Base-by-base conservation (phyloP, 1,140 invertebrate species). In the Dreissena polymorpha region DNA sequence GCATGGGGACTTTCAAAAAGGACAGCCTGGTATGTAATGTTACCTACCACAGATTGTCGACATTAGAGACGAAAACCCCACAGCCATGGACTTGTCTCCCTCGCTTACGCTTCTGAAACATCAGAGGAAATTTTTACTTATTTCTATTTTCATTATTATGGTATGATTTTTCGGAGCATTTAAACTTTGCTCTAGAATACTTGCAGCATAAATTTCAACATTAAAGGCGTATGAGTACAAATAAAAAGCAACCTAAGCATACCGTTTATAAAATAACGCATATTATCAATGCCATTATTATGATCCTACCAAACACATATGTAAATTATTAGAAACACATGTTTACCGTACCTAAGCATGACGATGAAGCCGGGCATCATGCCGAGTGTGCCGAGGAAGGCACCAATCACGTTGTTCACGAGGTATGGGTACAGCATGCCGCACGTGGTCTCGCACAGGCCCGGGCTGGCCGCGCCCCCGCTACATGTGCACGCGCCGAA, bases 311-410 rank as follows among this genome's bases (percentile, higher is more conserved):
- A 63, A 39, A 39, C 8, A 39, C 2, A 39, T 2, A 7, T 68
- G 5, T 1, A 68, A 29, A 68, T 25, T 1, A 6, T 21, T 68
- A 18, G 16, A 5, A n/a, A 12, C 10, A 29, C 12, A 12, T 3
- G 16, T 65, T 14, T 13, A 18, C 25, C 50, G 10, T 55, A 83
- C 80, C 80, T 67, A 0, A 83, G 21, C 64, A 83, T 74, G 49
- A 83, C 80, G 23, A 69, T 83, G 50, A 83, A 83, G 18, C 64
- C 39, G 13, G 80, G 80, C 71, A 83, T 83, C 71, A 75, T 83
- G 18, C 72, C 64, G 2, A 83, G 65, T 0, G 80, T 83, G 12
- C 14, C 71, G 21, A 83, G 49, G 39, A 83, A 83, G n/a, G 60
- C 64, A 49, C 50, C 65, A 10, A 83, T 21, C 6, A 75, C 16